A percentile compares a stretch with the other conserved stretches of the same genome.
Conservation (phyloP, 2,888 invertebrate genomes). For the Polymixis lichenea region DNA sequence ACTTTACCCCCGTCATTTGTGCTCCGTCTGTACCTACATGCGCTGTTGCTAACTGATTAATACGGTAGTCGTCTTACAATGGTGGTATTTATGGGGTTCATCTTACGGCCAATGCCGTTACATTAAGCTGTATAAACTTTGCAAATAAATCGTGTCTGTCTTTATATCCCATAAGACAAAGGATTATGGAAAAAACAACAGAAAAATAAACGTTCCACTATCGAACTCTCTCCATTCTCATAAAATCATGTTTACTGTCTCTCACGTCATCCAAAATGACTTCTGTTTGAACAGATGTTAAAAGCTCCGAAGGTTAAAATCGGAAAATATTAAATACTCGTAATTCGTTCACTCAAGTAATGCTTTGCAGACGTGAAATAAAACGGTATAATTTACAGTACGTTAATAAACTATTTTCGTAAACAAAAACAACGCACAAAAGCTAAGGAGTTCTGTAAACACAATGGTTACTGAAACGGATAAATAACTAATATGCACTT, state of each 20-base stretch:
- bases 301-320: slow-evolving; percentile 68
- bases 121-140: background rate
- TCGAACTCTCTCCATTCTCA: slow-evolving; percentile 63
- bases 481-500: slow-evolving; percentile 30
- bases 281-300: slow-evolving; percentile 73
- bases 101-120: slow-evolving; percentile 9
- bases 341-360: slow-evolving; percentile 46
- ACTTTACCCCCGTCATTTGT: slow-evolving; percentile 18
- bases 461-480: slow-evolving; percentile 9
- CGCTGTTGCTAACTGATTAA: slow-evolving; percentile 36
- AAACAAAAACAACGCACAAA: slow-evolving; percentile 45
- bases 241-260: slow-evolving; percentile 73
- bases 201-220: slow-evolving; percentile 16
- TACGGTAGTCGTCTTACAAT: slow-evolving; percentile 16
- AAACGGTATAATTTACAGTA: slow-evolving; percentile 35
- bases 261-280: slow-evolving; percentile 66
- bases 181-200: background rate
- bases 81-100: slow-evolving; percentile 11
- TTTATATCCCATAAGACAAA: slow-evolving; percentile 14
- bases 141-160: background rate
- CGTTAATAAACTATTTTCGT: slow-evolving; percentile 49
- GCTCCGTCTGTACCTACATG: slow-evolving; percentile 10
- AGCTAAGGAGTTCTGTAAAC: slow-evolving; percentile 23
- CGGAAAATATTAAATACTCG: slow-evolving; percentile 47
- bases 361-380: slow-evolving; percentile 14